Evolutionary conservation across 53 echinoderm and acorn worm species (phyloP), one percentile per base, ranked within the genome.

Genomic region (Arbacia lixula): DNA sequence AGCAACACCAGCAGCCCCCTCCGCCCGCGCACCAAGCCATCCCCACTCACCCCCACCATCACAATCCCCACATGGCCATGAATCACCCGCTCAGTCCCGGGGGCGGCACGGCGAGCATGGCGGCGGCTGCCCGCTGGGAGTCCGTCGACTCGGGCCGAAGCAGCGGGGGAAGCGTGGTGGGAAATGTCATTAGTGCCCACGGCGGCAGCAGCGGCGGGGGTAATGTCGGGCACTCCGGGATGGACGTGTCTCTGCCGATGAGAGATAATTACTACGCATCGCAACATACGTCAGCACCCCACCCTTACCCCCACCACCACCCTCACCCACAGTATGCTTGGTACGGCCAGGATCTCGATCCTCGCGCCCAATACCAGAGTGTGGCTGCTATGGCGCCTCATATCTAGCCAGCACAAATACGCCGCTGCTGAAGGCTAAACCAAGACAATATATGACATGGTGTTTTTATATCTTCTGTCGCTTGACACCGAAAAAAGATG

Each of bases 261-360:
- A 79, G 79, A 58, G 60, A 79, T 79, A 79, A 79, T 79, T 79
- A 79, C 39, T 79, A 60, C 38, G 14, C 61, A 40, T 26, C 79
- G 1, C 79, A 60, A 12, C 61, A 79, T 79, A 29, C 61, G 26
- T 39, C 79, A 4, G n/a, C 61, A 60, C 41, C 79, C 20, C 79
- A 79, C 46, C 40, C 79, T 11, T 39, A 76, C 21, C 36, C 76
- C 4, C 55, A 76, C 53, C 61, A 79, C 25, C 52, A 58, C 12
- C 61, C 79, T 16, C 79, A 79, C 46, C 61, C 79, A 16, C 79
- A 79, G 42, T 79, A 79, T 16, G 26, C 79, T 8, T 76, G 55
- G 54, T 58, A 60, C 17, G 60, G 60, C 3, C 79, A 79, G 19
- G 61, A 79, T 34, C 14, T 75, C 27, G 79, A 79, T 24, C 31